A percentile compares a stretch with the other conserved stretches of the same genome.
These are phyloP conservation scores for Drosophila rubida DNA, from an alignment of 2,888 invertebrate genomes.

Conservation along the genomic window DNA sequence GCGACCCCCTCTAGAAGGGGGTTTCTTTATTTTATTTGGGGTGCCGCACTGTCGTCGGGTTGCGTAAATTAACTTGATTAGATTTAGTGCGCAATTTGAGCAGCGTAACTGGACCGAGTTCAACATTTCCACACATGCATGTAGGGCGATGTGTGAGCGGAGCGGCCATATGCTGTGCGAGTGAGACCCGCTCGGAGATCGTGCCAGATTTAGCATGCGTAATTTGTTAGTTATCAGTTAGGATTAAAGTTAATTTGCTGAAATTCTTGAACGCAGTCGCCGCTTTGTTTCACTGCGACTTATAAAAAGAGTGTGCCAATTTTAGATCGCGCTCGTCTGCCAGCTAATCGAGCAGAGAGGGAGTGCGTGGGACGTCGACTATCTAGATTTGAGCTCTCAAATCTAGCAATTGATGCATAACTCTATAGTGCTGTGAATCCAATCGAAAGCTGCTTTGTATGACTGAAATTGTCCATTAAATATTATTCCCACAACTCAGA, in stretches of 20 bases:
- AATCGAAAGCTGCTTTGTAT: no score
- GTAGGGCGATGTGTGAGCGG: conserved; percentile 21
- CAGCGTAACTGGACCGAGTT: conserved; percentile 25
- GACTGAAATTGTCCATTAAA: no score
- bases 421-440: no score
- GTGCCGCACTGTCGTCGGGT: conserved; percentile 42
- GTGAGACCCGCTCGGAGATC: conserved; percentile 9
- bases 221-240: conserved; percentile 41
- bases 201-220: conserved; percentile 45
- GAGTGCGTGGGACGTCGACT: neutral
- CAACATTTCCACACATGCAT: neutral
- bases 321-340: conserved; percentile 7
- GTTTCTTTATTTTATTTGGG: conserved; percentile 27
- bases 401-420: no score
- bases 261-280: conserved; percentile 7
- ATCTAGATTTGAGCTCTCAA: neutral
- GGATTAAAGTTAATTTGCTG: conserved; percentile 34
- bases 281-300: conserved; percentile 3
- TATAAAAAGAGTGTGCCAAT: conserved; percentile 28
- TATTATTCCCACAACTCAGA: no score
- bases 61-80: conserved; percentile 79
- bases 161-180: neutral
- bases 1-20: neutral
- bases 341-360: neutral
- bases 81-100: conserved; percentile 72